These are phyloP conservation scores for Conopomorpha cramerella DNA, from an alignment of 1,140 invertebrate species.

Conservation along the genomic window DNA sequence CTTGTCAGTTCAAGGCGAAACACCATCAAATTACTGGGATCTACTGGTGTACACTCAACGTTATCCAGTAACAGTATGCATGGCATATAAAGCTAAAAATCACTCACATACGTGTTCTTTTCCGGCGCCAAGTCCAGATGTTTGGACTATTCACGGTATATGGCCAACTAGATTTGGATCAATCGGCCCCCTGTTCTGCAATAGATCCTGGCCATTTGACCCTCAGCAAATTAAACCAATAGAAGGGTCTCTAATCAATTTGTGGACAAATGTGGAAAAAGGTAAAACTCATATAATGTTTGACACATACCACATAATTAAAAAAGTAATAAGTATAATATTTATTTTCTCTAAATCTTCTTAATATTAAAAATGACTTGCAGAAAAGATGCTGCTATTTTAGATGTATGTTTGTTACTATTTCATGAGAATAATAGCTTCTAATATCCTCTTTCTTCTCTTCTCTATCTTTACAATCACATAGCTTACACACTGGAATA, in stretches of 20 bases:
- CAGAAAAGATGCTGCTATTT: not conserved
- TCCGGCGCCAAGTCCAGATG: constrained; percentile 62
- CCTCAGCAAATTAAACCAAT: constrained; percentile 63
- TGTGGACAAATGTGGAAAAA: constrained; percentile 77
- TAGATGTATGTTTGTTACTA: not conserved
- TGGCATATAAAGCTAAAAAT: constrained; percentile 68
- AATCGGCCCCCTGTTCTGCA: constrained; percentile 72
- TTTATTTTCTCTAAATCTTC: no score
- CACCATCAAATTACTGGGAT: no score
- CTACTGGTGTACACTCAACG: constrained; percentile 79
- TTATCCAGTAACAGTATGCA: constrained; percentile 79
- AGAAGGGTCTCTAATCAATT: constrained; percentile 63
- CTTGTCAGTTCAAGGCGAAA: no score
- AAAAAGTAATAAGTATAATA: no score
- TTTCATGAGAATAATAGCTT: no score
- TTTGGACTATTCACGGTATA: constrained; percentile 82
- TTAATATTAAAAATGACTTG: no score
- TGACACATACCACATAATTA: no score
- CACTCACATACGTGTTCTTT: constrained; percentile 65
- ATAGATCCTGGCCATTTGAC: constrained; percentile 69
- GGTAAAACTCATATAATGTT: constrained; percentile 17
- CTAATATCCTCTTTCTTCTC: no score
- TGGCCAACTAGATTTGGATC: constrained; percentile 77
- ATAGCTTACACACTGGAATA: no score
- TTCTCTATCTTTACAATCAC: no score